A percentile compares a stretch with the other conserved stretches of the same genome.
These are phyloP conservation scores for Drosophila fuyamai DNA, from an alignment of 1,140 invertebrate genomes.

Conservation along the genomic window DNA sequence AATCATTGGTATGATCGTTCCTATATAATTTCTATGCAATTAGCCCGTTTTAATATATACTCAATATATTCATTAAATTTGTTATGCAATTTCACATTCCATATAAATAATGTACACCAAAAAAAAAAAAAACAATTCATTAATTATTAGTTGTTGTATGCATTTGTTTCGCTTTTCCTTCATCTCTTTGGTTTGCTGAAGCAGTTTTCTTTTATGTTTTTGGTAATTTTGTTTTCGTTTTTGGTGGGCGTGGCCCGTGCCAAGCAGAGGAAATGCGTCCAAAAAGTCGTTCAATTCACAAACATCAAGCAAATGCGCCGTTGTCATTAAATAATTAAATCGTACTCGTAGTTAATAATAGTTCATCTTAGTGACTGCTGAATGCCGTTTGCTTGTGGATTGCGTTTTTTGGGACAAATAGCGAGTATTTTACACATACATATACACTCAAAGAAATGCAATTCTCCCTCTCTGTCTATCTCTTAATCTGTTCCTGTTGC, in stretches of 20 bases:
- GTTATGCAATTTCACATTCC: constrained; percentile 51
- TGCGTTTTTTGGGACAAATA: constrained; percentile 24
- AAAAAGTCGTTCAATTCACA: constrained; percentile 29
- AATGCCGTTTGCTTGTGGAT: constrained; percentile 12
- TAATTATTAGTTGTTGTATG: constrained; percentile 49
- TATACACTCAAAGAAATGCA: constrained; percentile 39
- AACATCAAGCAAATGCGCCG: constrained; percentile 13
- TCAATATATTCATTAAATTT: constrained; percentile 65
- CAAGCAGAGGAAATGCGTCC: constrained; percentile 49
- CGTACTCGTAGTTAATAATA: constrained; percentile 40
- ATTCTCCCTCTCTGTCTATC: constrained; percentile 10
- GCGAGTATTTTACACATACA: constrained; percentile 50
- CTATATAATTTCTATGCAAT: constrained; percentile 75
- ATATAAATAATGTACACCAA: constrained; percentile 77
- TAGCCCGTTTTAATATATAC: constrained; percentile 67
- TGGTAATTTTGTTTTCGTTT: constrained; percentile 14
- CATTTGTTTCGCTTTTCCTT: constrained; percentile 26
- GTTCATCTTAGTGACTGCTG: constrained; percentile 23
- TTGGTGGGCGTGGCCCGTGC: constrained; percentile 65
- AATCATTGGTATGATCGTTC: constrained; percentile 57
- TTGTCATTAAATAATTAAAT: constrained; percentile 28
- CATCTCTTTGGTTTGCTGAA: constrained; percentile 27
- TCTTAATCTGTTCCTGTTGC: constrained; percentile 22
- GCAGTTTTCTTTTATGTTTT: constrained; percentile 24
- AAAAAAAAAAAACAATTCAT: constrained; percentile 67